phyloP scores from a whole-genome alignment of 1,140 invertebrate genomes.

The Euura lappo region DNA sequence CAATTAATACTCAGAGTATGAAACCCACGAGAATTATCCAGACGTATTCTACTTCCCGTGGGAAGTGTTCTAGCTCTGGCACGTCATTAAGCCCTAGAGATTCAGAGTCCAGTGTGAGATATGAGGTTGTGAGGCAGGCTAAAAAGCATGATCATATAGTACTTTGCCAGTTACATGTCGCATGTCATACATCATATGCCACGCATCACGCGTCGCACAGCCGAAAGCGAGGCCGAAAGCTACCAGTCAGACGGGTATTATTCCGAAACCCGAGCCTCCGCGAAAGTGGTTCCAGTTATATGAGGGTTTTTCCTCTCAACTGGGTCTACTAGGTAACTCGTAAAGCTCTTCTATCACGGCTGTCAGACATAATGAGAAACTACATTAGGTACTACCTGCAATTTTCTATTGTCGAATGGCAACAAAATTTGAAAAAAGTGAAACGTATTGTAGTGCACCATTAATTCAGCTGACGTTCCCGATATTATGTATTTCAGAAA shows the following conservation, averaged over 20 bases:
- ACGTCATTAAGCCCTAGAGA: too few relatives aligned
- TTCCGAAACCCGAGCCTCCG: background rate
- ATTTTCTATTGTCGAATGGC: too few relatives aligned
- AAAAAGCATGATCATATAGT: background rate
- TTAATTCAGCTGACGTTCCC: too few relatives aligned
- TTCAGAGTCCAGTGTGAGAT: too few relatives aligned
- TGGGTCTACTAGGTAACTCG: background rate
- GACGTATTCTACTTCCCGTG: too few relatives aligned
- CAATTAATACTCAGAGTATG: too few relatives aligned
- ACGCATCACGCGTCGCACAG: background rate
- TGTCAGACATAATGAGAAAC: background rate
- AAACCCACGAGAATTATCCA: too few relatives aligned
- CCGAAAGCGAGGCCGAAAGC: background rate
- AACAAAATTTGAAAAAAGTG: too few relatives aligned
- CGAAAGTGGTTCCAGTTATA: slow-evolving; percentile 4
- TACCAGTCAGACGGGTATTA: slow-evolving; percentile 1
- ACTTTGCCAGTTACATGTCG: slow-evolving; percentile 1
- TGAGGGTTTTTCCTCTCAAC: background rate
- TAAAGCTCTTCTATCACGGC: slow-evolving; percentile 1
- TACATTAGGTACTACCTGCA: background rate
- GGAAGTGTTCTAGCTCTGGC: too few relatives aligned
- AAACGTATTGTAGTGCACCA: too few relatives aligned
- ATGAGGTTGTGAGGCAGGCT: background rate
- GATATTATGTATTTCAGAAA: too few relatives aligned
- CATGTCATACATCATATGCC: background rate